phyloP scores from a whole-genome alignment of 1,140 invertebrate genomes.

The Drosophila ogumai region DNA sequence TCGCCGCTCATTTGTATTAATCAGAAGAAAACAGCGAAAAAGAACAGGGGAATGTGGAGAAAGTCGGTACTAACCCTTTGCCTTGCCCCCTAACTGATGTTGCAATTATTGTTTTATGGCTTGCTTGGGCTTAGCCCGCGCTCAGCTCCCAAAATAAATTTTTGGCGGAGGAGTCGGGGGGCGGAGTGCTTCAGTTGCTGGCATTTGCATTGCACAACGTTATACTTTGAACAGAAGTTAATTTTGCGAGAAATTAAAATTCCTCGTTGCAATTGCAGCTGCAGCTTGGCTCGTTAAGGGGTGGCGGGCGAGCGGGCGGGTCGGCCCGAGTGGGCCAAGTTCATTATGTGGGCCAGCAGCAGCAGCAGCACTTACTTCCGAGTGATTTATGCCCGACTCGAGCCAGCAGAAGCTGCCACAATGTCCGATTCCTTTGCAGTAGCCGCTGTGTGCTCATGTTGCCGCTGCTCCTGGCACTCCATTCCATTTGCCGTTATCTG shows the following conservation, averaged over 20 bases:
- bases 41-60: slow-evolving; percentile 1
- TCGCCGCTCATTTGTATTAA: slow-evolving; percentile 83
- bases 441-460: slow-evolving; percentile 5
- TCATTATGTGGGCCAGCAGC: slow-evolving; percentile 57
- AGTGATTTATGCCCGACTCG: slow-evolving; percentile 69
- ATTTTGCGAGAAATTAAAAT: slow-evolving; percentile 81
- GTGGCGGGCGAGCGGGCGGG: not conserved
- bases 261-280: slow-evolving; percentile 53
- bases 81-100: slow-evolving; percentile 52
- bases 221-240: slow-evolving; percentile 74
- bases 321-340: slow-evolving; percentile 29
- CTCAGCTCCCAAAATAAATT: slow-evolving; percentile 26
- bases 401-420: slow-evolving; percentile 43
- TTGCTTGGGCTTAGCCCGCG: slow-evolving; percentile 48
- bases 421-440: slow-evolving; percentile 45
- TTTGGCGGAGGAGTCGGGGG: not conserved
- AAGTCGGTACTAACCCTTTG: slow-evolving; percentile 40
- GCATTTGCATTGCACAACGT: slow-evolving; percentile 69
- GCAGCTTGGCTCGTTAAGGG: slow-evolving; percentile 33
- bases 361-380: slow-evolving; percentile 50
- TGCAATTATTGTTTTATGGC: slow-evolving; percentile 82
- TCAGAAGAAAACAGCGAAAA: slow-evolving; percentile 62
- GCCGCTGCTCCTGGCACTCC: slow-evolving; percentile 43
- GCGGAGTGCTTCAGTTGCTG: slow-evolving; percentile 38
- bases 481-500: slow-evolving; percentile 60